Evolutionary conservation across 2,113 vertebrate genomes (phyloP).

Genomic region (Myotis davidii): DNA sequence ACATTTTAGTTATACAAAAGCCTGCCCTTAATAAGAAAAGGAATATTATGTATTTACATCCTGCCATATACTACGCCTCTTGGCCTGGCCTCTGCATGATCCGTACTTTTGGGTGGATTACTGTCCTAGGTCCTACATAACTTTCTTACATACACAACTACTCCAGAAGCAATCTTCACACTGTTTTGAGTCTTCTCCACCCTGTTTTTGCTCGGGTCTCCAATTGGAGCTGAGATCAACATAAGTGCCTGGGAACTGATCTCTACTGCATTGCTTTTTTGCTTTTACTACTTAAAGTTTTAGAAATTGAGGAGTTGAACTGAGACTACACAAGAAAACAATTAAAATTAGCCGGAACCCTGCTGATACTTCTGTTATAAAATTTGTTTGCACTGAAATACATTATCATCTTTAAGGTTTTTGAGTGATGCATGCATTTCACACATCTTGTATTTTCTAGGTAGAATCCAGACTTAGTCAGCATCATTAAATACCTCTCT

Average conservation of each 20-base stretch:
- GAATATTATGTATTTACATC: constrained; percentile 11
- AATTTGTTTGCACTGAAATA: constrained; percentile 9
- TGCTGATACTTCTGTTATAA: not conserved
- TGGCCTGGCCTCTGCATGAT: not conserved
- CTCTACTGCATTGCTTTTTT: not conserved
- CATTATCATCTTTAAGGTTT: not conserved
- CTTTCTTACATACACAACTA: not conserved
- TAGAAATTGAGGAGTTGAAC: not conserved
- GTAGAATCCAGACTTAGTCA: not conserved
- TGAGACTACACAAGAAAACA: constrained; percentile 14
- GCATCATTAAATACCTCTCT: not conserved
- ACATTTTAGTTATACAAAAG: too few relatives aligned
- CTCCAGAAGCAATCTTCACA: not conserved
- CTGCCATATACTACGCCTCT: not conserved
- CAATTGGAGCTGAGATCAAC: not conserved
- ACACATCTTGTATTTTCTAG: not conserved
- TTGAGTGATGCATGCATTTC: not conserved
- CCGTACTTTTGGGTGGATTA: not conserved
- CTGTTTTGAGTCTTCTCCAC: not conserved
- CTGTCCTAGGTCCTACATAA: not conserved
- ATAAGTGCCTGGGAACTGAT: not conserved
- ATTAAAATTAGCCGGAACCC: not conserved
- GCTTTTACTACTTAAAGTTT: constrained; percentile 23
- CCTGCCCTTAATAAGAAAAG: not conserved
- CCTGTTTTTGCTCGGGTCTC: not conserved